Evolutionary conservation across 2,888 invertebrate species (phyloP).

Genomic region (Philopedon plagiatum): DNA sequence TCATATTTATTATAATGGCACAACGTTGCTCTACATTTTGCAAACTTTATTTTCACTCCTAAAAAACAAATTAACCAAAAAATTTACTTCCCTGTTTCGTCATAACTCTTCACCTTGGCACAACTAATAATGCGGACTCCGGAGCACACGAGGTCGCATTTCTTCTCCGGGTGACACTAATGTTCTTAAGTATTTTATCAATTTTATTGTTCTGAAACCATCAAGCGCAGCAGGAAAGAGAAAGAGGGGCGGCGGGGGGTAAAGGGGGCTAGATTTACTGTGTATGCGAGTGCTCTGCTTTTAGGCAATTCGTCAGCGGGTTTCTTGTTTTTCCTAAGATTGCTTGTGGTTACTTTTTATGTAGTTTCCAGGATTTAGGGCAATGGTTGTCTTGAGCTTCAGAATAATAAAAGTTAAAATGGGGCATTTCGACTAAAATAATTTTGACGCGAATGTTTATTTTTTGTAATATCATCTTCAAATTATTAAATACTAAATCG

Average conservation of each 20-base stretch:
- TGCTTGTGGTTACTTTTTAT: neutral
- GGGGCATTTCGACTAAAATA: too few relatives aligned
- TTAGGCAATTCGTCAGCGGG: conserved; percentile 18
- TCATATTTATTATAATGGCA: too few relatives aligned
- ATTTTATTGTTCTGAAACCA: conserved; percentile 67
- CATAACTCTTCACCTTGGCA: conserved; percentile 61
- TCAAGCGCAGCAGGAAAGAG: conserved; percentile 58
- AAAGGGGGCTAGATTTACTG: conserved; percentile 51
- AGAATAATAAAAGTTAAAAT: too few relatives aligned
- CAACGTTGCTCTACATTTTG: neutral
- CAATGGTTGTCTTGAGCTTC: neutral
- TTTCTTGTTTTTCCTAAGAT: conserved; percentile 11
- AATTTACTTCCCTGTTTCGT: conserved; percentile 49
- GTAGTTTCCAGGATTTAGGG: conserved; percentile 1
- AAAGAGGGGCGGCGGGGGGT: conserved; percentile 8
- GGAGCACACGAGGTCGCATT: conserved; percentile 57
- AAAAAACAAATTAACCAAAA: conserved; percentile 29
- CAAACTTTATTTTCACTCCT: neutral
- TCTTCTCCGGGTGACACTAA: conserved; percentile 66
- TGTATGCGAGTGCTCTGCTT: conserved; percentile 25
- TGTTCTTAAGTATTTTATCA: conserved; percentile 67
- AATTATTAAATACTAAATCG: too few relatives aligned
- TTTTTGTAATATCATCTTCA: too few relatives aligned
- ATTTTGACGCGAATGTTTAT: too few relatives aligned
- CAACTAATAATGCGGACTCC: conserved; percentile 65